These are phyloP conservation scores for Amphibalanus amphitrite DNA, from an alignment of 1,140 invertebrate genomes.

Conservation along the genomic window DNA sequence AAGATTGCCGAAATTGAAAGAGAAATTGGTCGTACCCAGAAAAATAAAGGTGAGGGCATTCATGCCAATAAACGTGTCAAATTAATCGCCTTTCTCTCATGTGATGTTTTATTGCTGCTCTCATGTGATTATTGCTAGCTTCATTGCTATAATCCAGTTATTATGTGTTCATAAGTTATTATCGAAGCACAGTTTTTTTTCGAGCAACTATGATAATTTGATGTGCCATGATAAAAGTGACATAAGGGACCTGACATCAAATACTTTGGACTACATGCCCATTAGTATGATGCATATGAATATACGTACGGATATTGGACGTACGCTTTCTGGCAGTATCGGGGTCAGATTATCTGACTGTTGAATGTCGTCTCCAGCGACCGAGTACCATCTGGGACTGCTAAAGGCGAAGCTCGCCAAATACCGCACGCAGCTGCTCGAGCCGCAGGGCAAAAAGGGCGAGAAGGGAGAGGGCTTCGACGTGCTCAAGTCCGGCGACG, in stretches of 20 bases:
- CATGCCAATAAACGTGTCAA: too few relatives aligned
- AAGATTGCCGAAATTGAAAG: conserved; percentile 96
- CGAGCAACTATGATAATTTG: conserved; percentile 1
- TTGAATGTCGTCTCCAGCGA: too few relatives aligned
- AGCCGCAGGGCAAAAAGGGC: conserved; percentile 75
- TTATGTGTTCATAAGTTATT: conserved; percentile 6
- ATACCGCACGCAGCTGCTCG: conserved; percentile 83
- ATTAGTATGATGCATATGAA: too few relatives aligned
- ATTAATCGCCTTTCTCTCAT: too few relatives aligned
- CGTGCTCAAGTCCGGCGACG: conserved; percentile 98
- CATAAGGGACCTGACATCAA: too few relatives aligned
- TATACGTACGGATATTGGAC: too few relatives aligned
- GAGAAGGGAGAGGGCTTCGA: conserved; percentile 99
- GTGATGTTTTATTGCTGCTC: not conserved
- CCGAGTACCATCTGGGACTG: conserved; percentile 96
- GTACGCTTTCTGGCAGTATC: too few relatives aligned
- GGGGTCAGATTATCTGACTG: too few relatives aligned
- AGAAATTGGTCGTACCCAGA: conserved; percentile 96
- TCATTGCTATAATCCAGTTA: not conserved
- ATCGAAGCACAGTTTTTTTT: conserved; percentile 1
- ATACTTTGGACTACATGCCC: too few relatives aligned
- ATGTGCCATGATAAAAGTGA: not conserved
- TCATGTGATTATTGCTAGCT: not conserved
- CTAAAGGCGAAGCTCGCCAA: conserved; percentile 98
- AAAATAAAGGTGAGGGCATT: conserved; percentile 95